Conservation (phyloP, 2,113 vertebrate species). For the Equus quagga region DNA sequence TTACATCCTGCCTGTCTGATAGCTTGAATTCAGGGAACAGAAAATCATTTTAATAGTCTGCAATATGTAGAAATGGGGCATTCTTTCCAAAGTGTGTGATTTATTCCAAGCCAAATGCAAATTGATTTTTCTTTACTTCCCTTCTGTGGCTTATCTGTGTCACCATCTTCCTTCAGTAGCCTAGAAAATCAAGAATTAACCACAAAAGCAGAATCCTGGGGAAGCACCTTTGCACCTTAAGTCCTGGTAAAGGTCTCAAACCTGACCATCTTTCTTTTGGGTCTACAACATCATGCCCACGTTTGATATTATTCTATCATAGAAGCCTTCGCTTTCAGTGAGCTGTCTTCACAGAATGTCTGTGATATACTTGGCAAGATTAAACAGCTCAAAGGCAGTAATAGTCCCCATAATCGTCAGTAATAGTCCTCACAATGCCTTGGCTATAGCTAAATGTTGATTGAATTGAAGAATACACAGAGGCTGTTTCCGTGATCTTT, state of each 20-base stretch:
- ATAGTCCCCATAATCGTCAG: not conserved
- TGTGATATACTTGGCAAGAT: not conserved
- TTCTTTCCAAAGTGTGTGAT: conserved; percentile 1
- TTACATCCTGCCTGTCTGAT: not conserved
- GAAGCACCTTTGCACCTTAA: not conserved
- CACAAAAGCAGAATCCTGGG: not conserved
- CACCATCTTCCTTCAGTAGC: not conserved
- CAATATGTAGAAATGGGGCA: not conserved
- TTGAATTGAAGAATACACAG: not conserved
- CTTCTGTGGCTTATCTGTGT: not conserved
- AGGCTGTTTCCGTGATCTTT: not conserved
- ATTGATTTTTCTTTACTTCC: not conserved
- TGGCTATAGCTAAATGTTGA: not conserved
- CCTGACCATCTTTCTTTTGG: not conserved
- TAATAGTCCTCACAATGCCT: not conserved
- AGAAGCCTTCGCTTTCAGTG: conserved; percentile 39
- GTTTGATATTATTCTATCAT: not conserved
- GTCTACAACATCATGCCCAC: not conserved
- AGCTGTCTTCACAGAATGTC: conserved; percentile 63
- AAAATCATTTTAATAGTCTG: conserved; percentile 3
- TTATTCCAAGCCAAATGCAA: conserved; percentile 10
- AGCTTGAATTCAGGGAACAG: conserved; percentile 21
- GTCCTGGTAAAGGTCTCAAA: not conserved
- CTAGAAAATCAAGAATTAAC: not conserved
- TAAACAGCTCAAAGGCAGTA: not conserved